Evolutionary conservation across 2,888 invertebrate genomes (phyloP), one percentile per base, ranked within the genome.

Genomic region (Biston stratarius): DNA sequence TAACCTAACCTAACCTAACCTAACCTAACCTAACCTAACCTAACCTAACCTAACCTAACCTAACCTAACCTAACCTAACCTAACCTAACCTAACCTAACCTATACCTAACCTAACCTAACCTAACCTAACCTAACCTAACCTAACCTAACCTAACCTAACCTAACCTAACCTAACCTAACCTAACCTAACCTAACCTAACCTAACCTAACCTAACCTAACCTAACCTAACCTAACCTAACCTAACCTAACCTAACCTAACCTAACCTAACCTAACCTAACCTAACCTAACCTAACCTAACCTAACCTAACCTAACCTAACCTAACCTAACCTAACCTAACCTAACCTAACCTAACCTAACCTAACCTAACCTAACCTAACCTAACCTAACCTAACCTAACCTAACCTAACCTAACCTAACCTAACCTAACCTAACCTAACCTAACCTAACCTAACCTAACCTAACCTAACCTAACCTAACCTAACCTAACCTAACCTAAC

Each of bases 381-480:
- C 38, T 38, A 38, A 38, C 38, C 38, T 38, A 38, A 38, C 38
- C 38, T 38, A 38, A 38, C 38, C 38, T 38, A 38, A 38, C 38
- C 38, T 38, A 38, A 38, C 38, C 38, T 38, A 38, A 38, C 38
- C 38, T 38, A 38, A 38, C 38, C 38, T 38, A 38, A 38, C 38
- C 38, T 38, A 38, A 38, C 38, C 38, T 38, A 38, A 38, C 38
- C 38, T 38, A 38, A 38, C 38, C 38, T 38, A 38, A 66, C 69
- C 69, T 69, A 72, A 72, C 72, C 69, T 67, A 69, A 69, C 69
- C 72, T 72, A 68, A 66, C 69, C 68, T 67, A 70, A 68, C 73
- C 73, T 69, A 73, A 70, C 70, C 73, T 71, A 71, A 73, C 73
- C 73, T 70, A 71, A 73, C 73, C 73, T 71, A 74, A 74, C 74